Percentiles rank a stretch among this genome's conserved stretches.
Evolutionary conservation across 2,888 invertebrate genomes (phyloP).

Genomic region (Cerastis leucographa): DNA sequence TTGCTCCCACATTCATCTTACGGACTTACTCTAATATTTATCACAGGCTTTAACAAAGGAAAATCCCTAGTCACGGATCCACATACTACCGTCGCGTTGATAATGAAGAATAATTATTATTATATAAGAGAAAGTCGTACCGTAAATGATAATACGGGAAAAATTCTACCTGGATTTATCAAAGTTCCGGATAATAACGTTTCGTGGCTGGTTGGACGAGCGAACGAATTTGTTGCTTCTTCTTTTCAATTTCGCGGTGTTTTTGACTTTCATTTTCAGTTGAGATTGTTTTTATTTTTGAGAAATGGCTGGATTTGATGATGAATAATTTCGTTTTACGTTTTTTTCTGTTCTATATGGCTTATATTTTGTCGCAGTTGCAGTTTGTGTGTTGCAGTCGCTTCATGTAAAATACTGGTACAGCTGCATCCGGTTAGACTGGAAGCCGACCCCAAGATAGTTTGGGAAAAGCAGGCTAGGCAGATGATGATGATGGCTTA

Average conservation of each 20-base stretch:
- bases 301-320: slow-evolving; percentile 8
- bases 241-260: slow-evolving; percentile 44
- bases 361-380: not conserved
- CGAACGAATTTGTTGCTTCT: slow-evolving; percentile 37
- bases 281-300: slow-evolving; percentile 25
- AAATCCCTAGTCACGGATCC: slow-evolving; percentile 70
- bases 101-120: slow-evolving; percentile 79
- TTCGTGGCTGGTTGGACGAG: slow-evolving; percentile 48
- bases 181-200: slow-evolving; percentile 54
- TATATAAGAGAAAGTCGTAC: slow-evolving; percentile 68
- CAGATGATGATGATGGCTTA: too few relatives aligned
- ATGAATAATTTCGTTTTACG: not conserved
- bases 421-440: too few relatives aligned
- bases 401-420: too few relatives aligned
- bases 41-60: slow-evolving; percentile 74
- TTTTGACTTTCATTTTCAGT: slow-evolving; percentile 27
- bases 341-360: not conserved
- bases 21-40: slow-evolving; percentile 74
- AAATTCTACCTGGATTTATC: slow-evolving; percentile 60
- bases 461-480: too few relatives aligned
- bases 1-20: slow-evolving; percentile 68
- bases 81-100: slow-evolving; percentile 69
- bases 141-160: slow-evolving; percentile 65
- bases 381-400: too few relatives aligned
- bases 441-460: too few relatives aligned